Percentiles rank a stretch among this genome's conserved stretches.
Conservation (phyloP, 2,797 vertebrate genomes). For the Scarus forsteni region DNA sequence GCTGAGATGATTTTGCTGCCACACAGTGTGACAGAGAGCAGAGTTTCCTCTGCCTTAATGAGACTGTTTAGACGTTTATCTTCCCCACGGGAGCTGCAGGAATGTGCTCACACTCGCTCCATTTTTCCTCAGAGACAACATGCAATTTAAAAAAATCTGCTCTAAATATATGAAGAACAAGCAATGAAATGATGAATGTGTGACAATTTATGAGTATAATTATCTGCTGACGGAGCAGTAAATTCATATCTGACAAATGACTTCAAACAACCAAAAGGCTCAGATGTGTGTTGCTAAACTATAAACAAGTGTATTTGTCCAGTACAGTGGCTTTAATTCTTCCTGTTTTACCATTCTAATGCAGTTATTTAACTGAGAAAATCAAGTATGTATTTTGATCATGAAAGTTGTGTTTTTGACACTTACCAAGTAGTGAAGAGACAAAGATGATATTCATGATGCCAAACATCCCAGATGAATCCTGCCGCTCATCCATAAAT, state of each 20-base stretch:
- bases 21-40: slow-evolving; percentile 45
- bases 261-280: too few species aligned
- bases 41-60: slow-evolving; percentile 65
- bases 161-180: neutral
- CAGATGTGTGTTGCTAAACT: too few species aligned
- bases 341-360: too few species aligned
- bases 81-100: slow-evolving; percentile 62
- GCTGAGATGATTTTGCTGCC: slow-evolving; percentile 6
- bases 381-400: too few species aligned
- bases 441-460: slow-evolving; percentile 54
- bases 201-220: neutral
- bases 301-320: too few species aligned
- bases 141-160: neutral
- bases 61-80: slow-evolving; percentile 59
- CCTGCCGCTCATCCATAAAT: neutral
- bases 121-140: slow-evolving; percentile 44
- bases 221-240: neutral
- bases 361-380: slow-evolving; percentile 6
- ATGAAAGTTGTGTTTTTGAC: slow-evolving; percentile 26
- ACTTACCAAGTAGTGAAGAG: slow-evolving; percentile 70
- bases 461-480: slow-evolving; percentile 19
- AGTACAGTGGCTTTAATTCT: too few species aligned
- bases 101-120: slow-evolving; percentile 59
- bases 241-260: too few species aligned
- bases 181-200: neutral